Evolutionary conservation across 2,113 vertebrate genomes (phyloP).

Genomic region (Romanogobio albipinnatus): DNA sequence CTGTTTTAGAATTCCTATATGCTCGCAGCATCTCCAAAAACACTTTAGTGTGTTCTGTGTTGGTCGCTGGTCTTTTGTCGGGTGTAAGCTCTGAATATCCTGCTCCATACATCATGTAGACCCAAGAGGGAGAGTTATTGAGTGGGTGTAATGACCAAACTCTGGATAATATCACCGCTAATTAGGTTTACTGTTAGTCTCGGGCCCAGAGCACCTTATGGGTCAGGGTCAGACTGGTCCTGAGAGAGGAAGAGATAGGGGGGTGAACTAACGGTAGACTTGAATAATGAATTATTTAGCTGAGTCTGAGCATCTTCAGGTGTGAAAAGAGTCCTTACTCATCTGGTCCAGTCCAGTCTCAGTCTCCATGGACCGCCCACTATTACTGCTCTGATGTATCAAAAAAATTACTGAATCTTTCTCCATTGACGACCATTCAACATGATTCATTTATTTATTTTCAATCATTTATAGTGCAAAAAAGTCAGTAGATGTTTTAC

Average conservation of each 20-base stretch:
- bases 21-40: background rate
- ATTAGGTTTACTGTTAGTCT: conserved; percentile 54
- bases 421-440: background rate
- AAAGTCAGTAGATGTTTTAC: too few species aligned
- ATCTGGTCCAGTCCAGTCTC: background rate
- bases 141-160: conserved; percentile 49
- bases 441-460: background rate
- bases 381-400: background rate
- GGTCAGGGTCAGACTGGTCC: conserved; percentile 27
- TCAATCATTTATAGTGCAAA: too few species aligned
- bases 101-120: conserved; percentile 44
- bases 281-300: conserved; percentile 36
- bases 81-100: conserved; percentile 28
- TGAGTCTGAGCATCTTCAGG: conserved; percentile 16
- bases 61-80: conserved; percentile 10
- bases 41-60: conserved; percentile 4
- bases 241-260: conserved; percentile 4
- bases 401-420: background rate
- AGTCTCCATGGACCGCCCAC: background rate
- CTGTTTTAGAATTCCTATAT: background rate
- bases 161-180: conserved; percentile 47
- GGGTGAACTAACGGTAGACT: conserved; percentile 21
- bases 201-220: conserved; percentile 15
- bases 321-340: background rate
- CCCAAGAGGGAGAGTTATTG: conserved; percentile 38